A percentile compares a stretch with the other conserved stretches of the same genome.
Evolutionary conservation across 2,888 invertebrate species (phyloP).

Genomic region (Gisinianus flammeolus): DNA sequence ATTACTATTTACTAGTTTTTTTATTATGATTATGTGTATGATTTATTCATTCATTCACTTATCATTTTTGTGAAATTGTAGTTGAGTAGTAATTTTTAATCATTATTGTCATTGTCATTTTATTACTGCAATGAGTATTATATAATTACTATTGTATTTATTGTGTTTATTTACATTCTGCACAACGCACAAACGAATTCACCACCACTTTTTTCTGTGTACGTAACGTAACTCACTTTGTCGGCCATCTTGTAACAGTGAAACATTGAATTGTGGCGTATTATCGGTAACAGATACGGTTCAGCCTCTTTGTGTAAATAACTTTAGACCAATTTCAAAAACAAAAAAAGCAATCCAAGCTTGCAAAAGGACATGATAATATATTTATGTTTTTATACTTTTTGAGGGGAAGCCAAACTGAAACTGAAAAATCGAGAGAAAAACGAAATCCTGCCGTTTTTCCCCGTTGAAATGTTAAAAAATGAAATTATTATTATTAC

Average conservation of each 20-base stretch:
- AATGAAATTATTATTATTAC: background rate
- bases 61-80: background rate
- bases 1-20: background rate
- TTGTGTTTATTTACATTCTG: background rate
- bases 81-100: background rate
- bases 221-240: constrained; percentile 10
- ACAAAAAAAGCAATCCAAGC: background rate
- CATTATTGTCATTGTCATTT: too few species aligned
- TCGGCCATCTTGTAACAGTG: constrained; percentile 5
- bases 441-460: background rate
- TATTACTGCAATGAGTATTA: too few species aligned
- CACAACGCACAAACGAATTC: constrained; percentile 3
- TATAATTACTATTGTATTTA: background rate
- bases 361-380: background rate
- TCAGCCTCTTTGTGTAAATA: background rate
- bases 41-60: background rate
- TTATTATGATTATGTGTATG: background rate
- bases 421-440: background rate
- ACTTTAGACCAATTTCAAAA: background rate
- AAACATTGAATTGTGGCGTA: background rate
- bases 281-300: background rate
- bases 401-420: background rate
- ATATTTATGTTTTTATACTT: background rate
- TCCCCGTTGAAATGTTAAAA: background rate
- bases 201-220: constrained; percentile 10